phyloP scores from a whole-genome alignment of 2,797 vertebrate species.

The Sebastes minor region DNA sequence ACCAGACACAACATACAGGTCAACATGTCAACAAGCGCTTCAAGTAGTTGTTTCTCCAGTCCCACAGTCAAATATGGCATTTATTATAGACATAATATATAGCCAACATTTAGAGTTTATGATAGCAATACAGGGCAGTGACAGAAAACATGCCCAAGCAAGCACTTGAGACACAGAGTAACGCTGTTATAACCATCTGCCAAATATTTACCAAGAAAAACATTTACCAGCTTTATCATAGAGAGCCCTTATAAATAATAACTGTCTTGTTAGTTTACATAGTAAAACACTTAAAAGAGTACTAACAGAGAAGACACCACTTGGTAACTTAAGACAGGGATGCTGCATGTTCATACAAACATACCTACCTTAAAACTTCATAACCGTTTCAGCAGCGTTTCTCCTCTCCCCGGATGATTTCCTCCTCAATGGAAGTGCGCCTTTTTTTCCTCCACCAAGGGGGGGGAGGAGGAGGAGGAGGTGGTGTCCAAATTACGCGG shows the following conservation, averaged over 20 bases:
- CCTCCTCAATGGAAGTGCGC: constrained; percentile 83
- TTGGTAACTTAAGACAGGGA: neutral
- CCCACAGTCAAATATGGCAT: too few species aligned
- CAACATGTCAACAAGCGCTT: constrained; percentile 44
- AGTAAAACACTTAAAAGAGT: neutral
- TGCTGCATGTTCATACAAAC: neutral
- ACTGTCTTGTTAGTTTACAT: neutral
- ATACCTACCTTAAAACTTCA: constrained; percentile 78
- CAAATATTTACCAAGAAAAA: neutral
- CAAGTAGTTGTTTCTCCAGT: neutral
- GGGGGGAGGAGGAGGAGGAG: too few species aligned
- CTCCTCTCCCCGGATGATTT: constrained; percentile 66
- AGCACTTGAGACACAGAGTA: neutral
- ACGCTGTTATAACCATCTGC: neutral
- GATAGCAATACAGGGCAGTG: neutral
- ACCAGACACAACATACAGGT: constrained; percentile 38
- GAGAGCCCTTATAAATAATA: neutral
- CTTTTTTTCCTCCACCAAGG: constrained; percentile 81
- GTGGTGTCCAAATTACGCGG: constrained; percentile 78
- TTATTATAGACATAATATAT: neutral
- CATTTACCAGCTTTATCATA: neutral
- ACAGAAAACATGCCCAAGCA: neutral
- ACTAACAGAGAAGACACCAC: neutral
- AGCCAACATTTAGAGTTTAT: neutral
- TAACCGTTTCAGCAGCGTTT: constrained; percentile 64